Base-by-base conservation (phyloP, 2,797 vertebrate species). In the Poeciliopsis presidionis region DNA sequence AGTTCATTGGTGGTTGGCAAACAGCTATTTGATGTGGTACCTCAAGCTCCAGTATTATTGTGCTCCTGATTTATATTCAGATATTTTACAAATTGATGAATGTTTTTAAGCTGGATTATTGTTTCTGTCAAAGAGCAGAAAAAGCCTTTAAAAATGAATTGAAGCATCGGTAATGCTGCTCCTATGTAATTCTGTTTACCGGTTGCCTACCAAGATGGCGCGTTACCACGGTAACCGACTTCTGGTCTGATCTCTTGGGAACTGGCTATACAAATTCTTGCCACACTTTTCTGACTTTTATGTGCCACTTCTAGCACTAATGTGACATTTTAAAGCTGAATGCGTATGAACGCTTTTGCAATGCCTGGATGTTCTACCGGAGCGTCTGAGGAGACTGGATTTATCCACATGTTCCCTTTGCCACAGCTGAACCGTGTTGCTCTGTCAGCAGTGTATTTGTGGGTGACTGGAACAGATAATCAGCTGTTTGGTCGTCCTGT, bases 401-500 rank as follows among this genome's bases (percentile, higher is more conserved):
- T 18, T 18, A 61, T 16, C 22, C 75, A 76, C 69, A 78, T 9
- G 1, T 55, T 67, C 43, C 61, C 43, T 73, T 61, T 73, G 81
- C 81, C 84, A 82, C 76, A 81, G 76, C 82, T 36, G 61, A 75
- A 69, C 67, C 76, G 72, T 74, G 76, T 74, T 88, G 70, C 86
- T 70, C 67, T 86, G 77, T 81, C 85, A 86, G 82, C 11, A 28
- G 33, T 59, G 83, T 79, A 79, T 88, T 86, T 87, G 84, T 86
- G 78, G 86, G 81, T 83, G 79, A 93, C 79, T 83, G 81, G 84
- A 90, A 92, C 80, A 89, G 84, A 89, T 90, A 89, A 91, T 90
- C 87, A 90, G 85, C 90, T 91, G 83, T 93, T 90, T 89, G 81
- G 87, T 78, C 73, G 76, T 80, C 82, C 81, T 82, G 78, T 76